Evolutionary conservation across 2,113 vertebrate species (phyloP), one percentile per base, ranked within the genome.

Genomic region (Protomyctophum bolini): DNA sequence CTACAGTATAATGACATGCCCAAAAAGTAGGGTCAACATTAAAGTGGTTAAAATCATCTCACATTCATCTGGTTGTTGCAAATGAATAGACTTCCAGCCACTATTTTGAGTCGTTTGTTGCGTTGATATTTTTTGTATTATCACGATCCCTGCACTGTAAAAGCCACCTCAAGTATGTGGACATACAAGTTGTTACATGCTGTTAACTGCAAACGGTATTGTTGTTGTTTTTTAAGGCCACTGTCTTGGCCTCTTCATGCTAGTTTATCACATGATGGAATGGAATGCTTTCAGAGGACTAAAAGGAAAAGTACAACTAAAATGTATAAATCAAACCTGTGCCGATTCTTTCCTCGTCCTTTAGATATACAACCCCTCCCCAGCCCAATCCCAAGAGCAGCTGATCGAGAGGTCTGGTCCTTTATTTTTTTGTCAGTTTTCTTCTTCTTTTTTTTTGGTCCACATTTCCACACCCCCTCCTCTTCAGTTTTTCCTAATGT

Each of bases 401-500:
- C 86, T 59, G 77, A 82, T 73, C 70, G 47, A 2, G 50, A 84
- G 86, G 81, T 86, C 81, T 80, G 73, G 83, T 79, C 80, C 78
- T 87, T 88, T 70, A 79, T 47, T 67, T 76, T 47, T 15, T n/a
- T 63, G 45, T 41, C 2, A 41, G 33, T 41, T 41, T 41, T 41
- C 33, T 63, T 11, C 48, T n/a, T 63, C 7, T 62, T 58, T 28
- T 47, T 8, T 52, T 66, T 77, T 69, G 56, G 65, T 71, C 80
- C 76, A 49, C 33, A 11, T 28, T 41, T 55, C 29, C 28, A 47
- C 33, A 41, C 70, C 11, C 0, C 72, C 54, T 76, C 71, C 70
- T 73, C 66, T 85, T 89, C 89, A 99, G 83, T 96, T 96, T 91
- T 96, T 98, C 73, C 94, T 94, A 66, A 98, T 98, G 86, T 98